A percentile compares a stretch with the other conserved stretches of the same genome.
Evolutionary conservation across 2,888 invertebrate species (phyloP).

Genomic region (Cheilosia pagana): DNA sequence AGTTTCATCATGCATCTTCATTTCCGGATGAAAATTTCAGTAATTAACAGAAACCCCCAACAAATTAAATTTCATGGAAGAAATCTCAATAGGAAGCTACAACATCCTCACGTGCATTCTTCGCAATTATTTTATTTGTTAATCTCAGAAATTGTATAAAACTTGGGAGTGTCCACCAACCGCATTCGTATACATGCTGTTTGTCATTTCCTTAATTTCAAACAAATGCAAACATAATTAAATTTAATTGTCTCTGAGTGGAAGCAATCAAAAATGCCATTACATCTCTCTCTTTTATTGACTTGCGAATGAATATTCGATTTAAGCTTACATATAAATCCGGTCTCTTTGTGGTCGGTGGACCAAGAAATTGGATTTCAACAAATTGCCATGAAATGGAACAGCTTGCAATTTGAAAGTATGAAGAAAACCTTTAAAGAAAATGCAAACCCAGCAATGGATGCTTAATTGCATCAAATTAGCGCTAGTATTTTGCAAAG

Average conservation of each 20-base stretch:
- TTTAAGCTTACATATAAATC: neutral
- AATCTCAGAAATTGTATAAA: too few relatives aligned
- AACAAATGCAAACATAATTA: conserved; percentile 7
- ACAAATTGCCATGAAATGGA: neutral
- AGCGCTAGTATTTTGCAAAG: neutral
- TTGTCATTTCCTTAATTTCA: conserved; percentile 15
- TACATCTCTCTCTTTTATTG: neutral
- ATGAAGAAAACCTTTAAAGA: conserved; percentile 6
- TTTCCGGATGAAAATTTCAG: too few relatives aligned
- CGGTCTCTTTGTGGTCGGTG: conserved; percentile 11
- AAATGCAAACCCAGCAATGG: neutral
- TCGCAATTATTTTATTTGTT: too few relatives aligned
- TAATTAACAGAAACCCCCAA: too few relatives aligned
- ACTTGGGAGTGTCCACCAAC: neutral
- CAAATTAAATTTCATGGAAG: too few relatives aligned
- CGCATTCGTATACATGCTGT: neutral
- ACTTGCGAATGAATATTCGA: neutral
- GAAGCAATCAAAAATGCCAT: neutral
- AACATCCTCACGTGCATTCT: too few relatives aligned
- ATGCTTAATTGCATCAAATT: conserved; percentile 37
- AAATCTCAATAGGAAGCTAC: too few relatives aligned
- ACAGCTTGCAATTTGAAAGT: neutral
- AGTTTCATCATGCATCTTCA: too few relatives aligned
- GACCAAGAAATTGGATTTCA: conserved; percentile 28
- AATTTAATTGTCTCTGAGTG: conserved; percentile 16